Evolutionary conservation across 2,888 invertebrate genomes (phyloP).

Genomic region (Drosophila peninsularis): DNA sequence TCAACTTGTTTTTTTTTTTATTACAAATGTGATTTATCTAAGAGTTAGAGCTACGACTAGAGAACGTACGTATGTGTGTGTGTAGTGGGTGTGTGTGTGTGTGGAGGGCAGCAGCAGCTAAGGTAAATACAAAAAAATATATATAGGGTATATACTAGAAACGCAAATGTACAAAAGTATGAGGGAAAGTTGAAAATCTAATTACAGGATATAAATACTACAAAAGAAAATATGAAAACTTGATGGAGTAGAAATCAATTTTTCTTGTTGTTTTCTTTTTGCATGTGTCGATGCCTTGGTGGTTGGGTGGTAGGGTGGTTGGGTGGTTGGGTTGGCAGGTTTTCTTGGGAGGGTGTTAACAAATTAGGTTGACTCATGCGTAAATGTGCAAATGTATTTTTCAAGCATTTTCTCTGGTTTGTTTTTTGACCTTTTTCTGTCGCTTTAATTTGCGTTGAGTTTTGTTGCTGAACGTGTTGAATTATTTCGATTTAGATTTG

Average conservation of each 20-base stretch:
- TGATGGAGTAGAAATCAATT: constrained; percentile 29
- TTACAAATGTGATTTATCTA: constrained; percentile 55
- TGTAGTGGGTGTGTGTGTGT: constrained; percentile 17
- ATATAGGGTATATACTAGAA: constrained; percentile 28
- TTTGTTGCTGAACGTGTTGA: constrained; percentile 48
- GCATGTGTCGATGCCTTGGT: constrained; percentile 50
- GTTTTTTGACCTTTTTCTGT: constrained; percentile 19
- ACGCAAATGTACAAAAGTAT: constrained; percentile 51
- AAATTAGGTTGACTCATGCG: constrained; percentile 85
- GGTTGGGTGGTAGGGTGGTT: constrained; percentile 21
- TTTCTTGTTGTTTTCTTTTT: constrained; percentile 3
- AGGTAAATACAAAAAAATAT: constrained; percentile 44
- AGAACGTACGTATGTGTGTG: constrained; percentile 26
- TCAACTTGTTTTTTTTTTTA: constrained; percentile 58
- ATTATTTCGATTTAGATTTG: constrained; percentile 41
- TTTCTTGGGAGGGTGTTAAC: constrained; percentile 45
- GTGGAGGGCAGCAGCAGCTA: constrained; percentile 68
- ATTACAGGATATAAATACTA: constrained; percentile 65
- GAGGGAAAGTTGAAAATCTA: constrained; percentile 40
- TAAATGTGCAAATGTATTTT: constrained; percentile 85
- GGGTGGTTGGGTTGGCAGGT: constrained; percentile 18
- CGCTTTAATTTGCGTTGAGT: constrained; percentile 28
- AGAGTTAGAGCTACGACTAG: constrained; percentile 61
- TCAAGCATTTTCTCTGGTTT: constrained; percentile 77
- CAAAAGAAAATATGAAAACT: constrained; percentile 46